Base-by-base conservation (phyloP, 1,140 invertebrate species). In the Cheumatopsyche charites region DNA sequence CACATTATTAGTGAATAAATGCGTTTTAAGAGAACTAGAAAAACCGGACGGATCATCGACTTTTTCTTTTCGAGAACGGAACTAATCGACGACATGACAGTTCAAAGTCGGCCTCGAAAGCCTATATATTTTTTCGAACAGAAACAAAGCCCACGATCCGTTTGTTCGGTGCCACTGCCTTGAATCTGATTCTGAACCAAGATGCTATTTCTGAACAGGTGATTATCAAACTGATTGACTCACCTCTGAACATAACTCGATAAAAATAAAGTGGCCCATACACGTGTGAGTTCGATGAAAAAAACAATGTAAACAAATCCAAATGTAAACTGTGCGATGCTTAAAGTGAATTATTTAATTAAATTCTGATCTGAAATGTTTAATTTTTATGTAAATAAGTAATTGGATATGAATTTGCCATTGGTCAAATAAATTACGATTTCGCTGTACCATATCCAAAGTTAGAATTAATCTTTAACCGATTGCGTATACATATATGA, bases 131-230 rank as follows among this genome's bases (percentile, higher is more conserved):
- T n/a, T 7, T 12, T 25, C 2, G 12, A 19, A 25, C n/a, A 21
- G 13, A 58, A 23, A 58, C 23, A 25, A 21, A 25, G 55, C 17
- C 21, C 49, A 23, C 23, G 11, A 7, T 19, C 21, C 55, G 21
- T 25, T 58, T 58, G 55, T 58, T 58, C 9, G 23, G 25, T 5
- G 25, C 25, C 55, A 23, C 55, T 25, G 21, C 21, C 9, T 5
- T 1, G 21, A 23, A 25, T 25, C 13, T 58, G 21, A 26, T 25
- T 25, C 13, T 58, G 21, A 26, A 58, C 23, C 0, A 23, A 25
- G 55, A 25, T 58, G 55, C 55, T 58, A 58, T 58, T 58, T 58
- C 23, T 1, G 55, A 58, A 4, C 55, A 26, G 19, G 55, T 52
- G 55, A 58, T 58, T 25, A 58, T 58, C 23, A 23, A 21, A 58